Base-by-base conservation (phyloP, 1,140 invertebrate species). In the Mycetomoellerius zeteki region DNA sequence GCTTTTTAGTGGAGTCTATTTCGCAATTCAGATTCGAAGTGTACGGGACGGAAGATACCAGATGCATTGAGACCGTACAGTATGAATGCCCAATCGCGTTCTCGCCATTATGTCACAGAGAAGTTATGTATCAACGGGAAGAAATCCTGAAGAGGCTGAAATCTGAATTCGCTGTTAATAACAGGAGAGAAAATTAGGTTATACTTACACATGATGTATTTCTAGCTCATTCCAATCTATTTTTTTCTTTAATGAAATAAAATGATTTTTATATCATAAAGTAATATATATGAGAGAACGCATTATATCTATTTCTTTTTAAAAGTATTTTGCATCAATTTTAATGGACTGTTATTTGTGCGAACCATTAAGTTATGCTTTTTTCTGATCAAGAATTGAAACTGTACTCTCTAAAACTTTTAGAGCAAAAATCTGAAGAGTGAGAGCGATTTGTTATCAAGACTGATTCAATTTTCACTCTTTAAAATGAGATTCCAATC, bases 41-140 rank as follows among this genome's bases (percentile, higher is more conserved):
- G 0, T 93, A 94, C 50, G 88, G 86, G 8, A 58, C 86, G 33
- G 91, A 93, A 6, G 95, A 96, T 73, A 96, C 97, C 0, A 94
- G 94, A 37, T 96, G 96, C 88, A 93, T 93, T 50, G 97, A 97
- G 94, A 95, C 93, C 8, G 95, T 97, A 24, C 90, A 95, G 30
- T 97, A 97, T 90, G 96, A 97, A 91, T 97, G 97, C 88, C 97
- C 97, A 1, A 93, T 96, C 12, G 81, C 96, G 0, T 93, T 97
- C 56, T 96, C 96, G 12, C 76, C 33, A 2, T 94, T 96, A 75
- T 97, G 97, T 84, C 91, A 94, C 24, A 95, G 94, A 47, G 97
- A 97, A 94, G 95, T 97, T 16, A 94, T 96, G 72, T 96, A 95
- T 90, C 97, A 97, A 92, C 94, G 97, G 62, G 92, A 95, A 86